These are phyloP conservation scores for Hetaerina americana DNA, from an alignment of 1,140 invertebrate genomes.

Conservation along the genomic window DNA sequence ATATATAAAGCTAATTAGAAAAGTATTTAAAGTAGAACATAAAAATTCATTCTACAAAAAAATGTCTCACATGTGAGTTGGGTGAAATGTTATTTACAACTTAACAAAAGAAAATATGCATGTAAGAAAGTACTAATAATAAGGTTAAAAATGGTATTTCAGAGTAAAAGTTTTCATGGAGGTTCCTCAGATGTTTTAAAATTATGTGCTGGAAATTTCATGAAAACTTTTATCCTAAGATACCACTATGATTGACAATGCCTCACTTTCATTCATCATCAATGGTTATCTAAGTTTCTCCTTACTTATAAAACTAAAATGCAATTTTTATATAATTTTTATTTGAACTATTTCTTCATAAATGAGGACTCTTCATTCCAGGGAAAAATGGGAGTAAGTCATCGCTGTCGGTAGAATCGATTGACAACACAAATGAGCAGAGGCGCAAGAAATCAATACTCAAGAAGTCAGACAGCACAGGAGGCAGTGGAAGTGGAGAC, in stretches of 20 bases:
- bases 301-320: no score
- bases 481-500: conserved; percentile 17
- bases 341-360: neutral
- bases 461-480: conserved; percentile 53
- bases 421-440: conserved; percentile 44
- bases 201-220: conserved; percentile 27
- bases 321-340: neutral
- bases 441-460: conserved; percentile 61
- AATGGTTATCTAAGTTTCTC: no score
- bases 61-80: no score
- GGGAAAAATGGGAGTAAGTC: conserved; percentile 48
- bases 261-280: no score
- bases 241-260: no score
- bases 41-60: no score
- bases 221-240: no score
- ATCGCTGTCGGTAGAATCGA: conserved; percentile 54
- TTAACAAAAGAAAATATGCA: conserved; percentile 2
- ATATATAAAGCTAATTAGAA: no score
- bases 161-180: conserved; percentile 8
- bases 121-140: conserved; percentile 12
- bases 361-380: conserved; percentile 22
- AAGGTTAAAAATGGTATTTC: conserved; percentile 7
- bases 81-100: neutral
- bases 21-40: no score
- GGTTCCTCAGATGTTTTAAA: conserved; percentile 10